Conservation (phyloP, 2,113 vertebrate genomes). For the Fulica atra region DNA sequence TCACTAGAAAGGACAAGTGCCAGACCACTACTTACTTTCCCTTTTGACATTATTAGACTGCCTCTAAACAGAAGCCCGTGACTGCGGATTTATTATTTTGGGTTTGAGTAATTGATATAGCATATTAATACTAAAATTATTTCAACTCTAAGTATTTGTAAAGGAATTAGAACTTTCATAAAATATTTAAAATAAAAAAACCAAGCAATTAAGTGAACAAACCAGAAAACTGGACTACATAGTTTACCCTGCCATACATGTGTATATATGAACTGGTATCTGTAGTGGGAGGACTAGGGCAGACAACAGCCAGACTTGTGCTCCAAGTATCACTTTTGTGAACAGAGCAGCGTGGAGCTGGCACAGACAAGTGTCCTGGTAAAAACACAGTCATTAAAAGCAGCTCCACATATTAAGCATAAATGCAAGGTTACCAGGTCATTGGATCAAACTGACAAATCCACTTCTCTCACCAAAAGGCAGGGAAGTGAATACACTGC, state of each 20-base stretch:
- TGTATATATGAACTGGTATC: too few relatives aligned
- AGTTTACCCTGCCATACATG: not conserved
- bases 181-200: not conserved
- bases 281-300: not conserved
- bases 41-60: not conserved
- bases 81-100: not conserved
- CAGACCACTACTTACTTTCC: not conserved
- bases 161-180: not conserved
- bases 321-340: not conserved
- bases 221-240: not conserved
- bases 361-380: fast-evolving
- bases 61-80: not conserved
- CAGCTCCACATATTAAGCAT: not conserved
- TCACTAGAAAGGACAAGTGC: not conserved
- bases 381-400: fast-evolving
- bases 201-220: fast-evolving
- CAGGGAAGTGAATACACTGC: not conserved
- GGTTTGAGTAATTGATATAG: not conserved
- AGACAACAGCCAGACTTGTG: not conserved
- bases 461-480: not conserved
- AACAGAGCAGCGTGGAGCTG: fast-evolving
- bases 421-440: not conserved
- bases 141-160: not conserved
- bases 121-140: not conserved
- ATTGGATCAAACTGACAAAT: not conserved